Evolutionary conservation across 1,140 invertebrate species (phyloP).

Genomic region (Belonocnema kinseyi): DNA sequence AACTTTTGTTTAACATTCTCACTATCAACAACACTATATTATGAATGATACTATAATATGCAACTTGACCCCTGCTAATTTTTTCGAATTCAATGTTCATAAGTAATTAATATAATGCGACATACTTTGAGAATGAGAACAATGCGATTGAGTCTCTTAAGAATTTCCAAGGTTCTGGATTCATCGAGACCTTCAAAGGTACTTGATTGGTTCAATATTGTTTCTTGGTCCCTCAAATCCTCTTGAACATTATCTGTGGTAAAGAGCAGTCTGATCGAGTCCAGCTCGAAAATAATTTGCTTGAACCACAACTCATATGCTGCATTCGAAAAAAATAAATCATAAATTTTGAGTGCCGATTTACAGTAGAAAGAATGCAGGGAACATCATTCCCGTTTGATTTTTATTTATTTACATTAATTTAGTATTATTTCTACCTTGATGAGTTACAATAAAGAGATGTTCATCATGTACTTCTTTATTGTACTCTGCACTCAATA

Average conservation of each 20-base stretch:
- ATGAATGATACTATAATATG: too few species aligned
- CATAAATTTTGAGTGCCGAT: neutral
- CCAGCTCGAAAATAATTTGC: constrained; percentile 98
- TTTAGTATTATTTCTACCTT: constrained; percentile 81
- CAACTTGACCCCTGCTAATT: constrained; percentile 23
- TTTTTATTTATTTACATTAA: neutral
- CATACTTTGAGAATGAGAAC: constrained; percentile 95
- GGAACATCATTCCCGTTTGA: neutral
- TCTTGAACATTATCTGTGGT: constrained; percentile 73
- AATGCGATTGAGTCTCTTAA: constrained; percentile 93
- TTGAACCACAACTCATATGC: constrained; percentile 99
- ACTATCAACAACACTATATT: neutral
- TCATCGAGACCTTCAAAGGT: constrained; percentile 85
- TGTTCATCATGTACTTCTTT: constrained; percentile 95
- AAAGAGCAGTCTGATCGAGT: constrained; percentile 92
- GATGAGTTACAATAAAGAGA: constrained; percentile 97
- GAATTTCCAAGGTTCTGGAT: constrained; percentile 92
- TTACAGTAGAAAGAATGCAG: neutral
- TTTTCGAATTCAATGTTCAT: constrained; percentile 36
- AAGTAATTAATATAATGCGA: constrained; percentile 41
- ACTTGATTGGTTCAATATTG: constrained; percentile 35
- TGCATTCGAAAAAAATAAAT: constrained; percentile 67
- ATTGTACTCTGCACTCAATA: constrained; percentile 85
- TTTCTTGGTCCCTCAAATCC: constrained; percentile 38
- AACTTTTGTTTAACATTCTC: neutral